Percentiles rank a stretch among this genome's conserved stretches.
Evolutionary conservation across 2,888 invertebrate genomes (phyloP).

Genomic region (Cephus sareptanus): DNA sequence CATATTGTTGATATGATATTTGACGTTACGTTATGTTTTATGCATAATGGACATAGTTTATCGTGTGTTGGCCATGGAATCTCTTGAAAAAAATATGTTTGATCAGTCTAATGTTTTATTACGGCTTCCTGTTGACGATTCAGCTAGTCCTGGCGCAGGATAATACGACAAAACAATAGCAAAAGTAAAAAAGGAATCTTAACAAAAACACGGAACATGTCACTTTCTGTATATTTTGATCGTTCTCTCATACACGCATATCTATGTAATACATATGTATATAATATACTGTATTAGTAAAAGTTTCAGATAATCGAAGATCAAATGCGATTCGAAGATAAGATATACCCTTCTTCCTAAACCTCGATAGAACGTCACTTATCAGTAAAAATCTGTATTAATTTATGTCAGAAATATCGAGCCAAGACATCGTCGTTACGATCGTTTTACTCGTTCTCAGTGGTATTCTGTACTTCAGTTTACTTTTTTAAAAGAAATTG

Average conservation of each 20-base stretch:
- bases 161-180: not conserved
- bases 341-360: not conserved
- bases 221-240: not conserved
- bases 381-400: not conserved
- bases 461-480: not conserved
- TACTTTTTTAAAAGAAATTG: not conserved
- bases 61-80: not conserved
- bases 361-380: not conserved
- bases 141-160: not conserved
- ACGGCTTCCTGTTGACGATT: not conserved
- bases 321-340: not conserved
- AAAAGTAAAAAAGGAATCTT: not conserved
- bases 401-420: not conserved
- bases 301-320: not conserved
- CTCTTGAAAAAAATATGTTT: not conserved
- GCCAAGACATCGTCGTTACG: not conserved
- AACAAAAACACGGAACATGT: not conserved
- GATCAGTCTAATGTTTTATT: not conserved
- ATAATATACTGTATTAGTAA: not conserved
- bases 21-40: not conserved
- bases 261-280: not conserved
- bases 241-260: not conserved
- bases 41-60: not conserved
- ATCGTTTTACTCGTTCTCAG: not conserved
- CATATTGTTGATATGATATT: not conserved